Conservation (phyloP, 1,140 invertebrate genomes). For the Chrysoperla carnea region DNA sequence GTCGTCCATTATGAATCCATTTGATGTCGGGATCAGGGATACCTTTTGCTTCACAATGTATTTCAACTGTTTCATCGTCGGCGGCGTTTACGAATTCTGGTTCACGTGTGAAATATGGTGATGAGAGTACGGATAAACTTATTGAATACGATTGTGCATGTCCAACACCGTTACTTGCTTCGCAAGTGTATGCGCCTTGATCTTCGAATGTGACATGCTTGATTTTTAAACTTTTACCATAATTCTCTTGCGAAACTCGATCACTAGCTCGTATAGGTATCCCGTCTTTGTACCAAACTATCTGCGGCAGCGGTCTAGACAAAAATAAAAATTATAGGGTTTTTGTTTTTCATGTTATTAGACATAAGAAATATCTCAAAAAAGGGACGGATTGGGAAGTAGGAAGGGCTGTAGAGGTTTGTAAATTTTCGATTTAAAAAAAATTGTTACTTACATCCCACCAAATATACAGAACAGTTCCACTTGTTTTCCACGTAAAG, state of each 20-base stretch:
- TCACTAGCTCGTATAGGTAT: slow-evolving; percentile 43
- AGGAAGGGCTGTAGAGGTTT: no score
- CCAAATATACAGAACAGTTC: slow-evolving; percentile 81
- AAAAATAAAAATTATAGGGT: slow-evolving; percentile 5
- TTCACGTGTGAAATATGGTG: slow-evolving; percentile 85
- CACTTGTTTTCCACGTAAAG: slow-evolving; percentile 59
- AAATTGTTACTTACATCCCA: slow-evolving; percentile 56
- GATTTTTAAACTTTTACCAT: slow-evolving; percentile 83
- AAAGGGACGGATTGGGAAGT: no score
- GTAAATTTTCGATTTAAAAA: no score
- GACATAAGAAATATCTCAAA: slow-evolving; percentile 1
- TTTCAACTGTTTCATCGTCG: slow-evolving; percentile 76
- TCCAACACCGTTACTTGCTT: slow-evolving; percentile 80
- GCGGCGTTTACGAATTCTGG: slow-evolving; percentile 77
- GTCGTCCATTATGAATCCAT: slow-evolving; percentile 94
- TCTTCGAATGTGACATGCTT: slow-evolving; percentile 72
- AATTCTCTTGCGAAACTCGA: slow-evolving; percentile 66
- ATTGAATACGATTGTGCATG: slow-evolving; percentile 70
- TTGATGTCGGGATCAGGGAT: slow-evolving; percentile 77
- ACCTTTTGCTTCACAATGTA: slow-evolving; percentile 76
- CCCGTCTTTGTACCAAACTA: slow-evolving; percentile 72
- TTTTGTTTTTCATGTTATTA: no score
- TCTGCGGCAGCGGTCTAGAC: slow-evolving; percentile 52
- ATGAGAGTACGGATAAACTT: slow-evolving; percentile 62
- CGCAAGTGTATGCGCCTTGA: slow-evolving; percentile 75